Conservation (phyloP, 2,888 invertebrate genomes). For the Pycnomerus fuliginosus region DNA sequence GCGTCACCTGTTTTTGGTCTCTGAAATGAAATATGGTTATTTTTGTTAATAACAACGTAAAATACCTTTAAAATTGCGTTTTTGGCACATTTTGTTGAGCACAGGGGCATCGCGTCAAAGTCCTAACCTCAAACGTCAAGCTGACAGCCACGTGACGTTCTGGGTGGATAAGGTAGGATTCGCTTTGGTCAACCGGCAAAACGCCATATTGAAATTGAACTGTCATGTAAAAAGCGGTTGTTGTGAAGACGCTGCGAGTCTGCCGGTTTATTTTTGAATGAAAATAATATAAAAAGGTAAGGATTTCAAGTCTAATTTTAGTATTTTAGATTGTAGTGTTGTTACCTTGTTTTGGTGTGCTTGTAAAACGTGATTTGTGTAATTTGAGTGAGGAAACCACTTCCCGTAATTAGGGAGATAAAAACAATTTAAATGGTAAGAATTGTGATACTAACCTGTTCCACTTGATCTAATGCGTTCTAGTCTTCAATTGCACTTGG, state of each 20-base stretch:
- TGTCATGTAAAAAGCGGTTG: constrained; percentile 17
- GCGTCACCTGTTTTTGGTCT: constrained; percentile 89
- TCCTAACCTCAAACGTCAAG: constrained; percentile 2
- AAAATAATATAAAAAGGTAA: constrained; percentile 16
- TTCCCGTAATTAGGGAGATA: not conserved
- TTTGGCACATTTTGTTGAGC: constrained; percentile 72
- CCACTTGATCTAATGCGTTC: too few species aligned
- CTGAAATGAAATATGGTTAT: constrained; percentile 51
- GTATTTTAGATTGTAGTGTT: not conserved
- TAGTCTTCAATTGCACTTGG: too few species aligned
- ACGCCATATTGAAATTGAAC: constrained; percentile 13
- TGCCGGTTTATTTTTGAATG: constrained; percentile 15
- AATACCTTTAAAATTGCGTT: constrained; percentile 57
- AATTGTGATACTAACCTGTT: too few species aligned
- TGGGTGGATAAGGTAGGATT: constrained; percentile 2
- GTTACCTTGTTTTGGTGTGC: too few species aligned
- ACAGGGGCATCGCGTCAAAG: constrained; percentile 61
- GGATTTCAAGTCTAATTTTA: constrained; percentile 2
- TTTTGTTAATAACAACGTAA: constrained; percentile 1
- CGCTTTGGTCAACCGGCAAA: not conserved
- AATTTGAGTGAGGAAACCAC: not conserved
- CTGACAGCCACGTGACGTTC: not conserved
- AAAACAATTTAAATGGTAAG: too few species aligned
- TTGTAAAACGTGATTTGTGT: not conserved
- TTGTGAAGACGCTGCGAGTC: constrained; percentile 9